Conservation (phyloP, 2,797 vertebrate genomes). For the Pachyuromys duprasi region DNA sequence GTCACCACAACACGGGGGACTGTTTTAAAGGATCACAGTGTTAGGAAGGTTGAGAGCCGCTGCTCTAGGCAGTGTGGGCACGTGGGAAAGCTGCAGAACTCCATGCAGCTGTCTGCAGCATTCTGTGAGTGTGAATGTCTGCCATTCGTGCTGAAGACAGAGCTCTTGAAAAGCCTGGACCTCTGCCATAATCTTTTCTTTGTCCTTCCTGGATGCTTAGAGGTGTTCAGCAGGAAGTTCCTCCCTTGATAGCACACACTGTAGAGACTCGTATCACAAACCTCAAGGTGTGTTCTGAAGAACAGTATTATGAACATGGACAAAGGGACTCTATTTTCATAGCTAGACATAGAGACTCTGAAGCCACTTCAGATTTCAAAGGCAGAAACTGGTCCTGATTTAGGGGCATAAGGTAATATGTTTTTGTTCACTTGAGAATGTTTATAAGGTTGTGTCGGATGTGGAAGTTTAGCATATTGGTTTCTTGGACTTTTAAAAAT, state of each 20-base stretch:
- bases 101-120: not conserved
- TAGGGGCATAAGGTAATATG: not conserved
- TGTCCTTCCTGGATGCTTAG: conserved; percentile 44
- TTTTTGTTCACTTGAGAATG: conserved; percentile 15
- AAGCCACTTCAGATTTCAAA: conserved; percentile 12
- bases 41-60: not conserved
- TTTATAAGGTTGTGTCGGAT: conserved; percentile 50
- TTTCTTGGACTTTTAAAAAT: conserved; percentile 11
- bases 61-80: too few relatives aligned
- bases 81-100: not conserved
- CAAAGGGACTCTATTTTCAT: conserved; percentile 49
- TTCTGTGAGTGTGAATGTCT: not conserved
- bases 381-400: not conserved
- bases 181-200: conserved; percentile 45
- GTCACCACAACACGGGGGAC: not conserved
- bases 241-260: conserved; percentile 65
- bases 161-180: conserved; percentile 47
- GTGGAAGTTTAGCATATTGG: not conserved
- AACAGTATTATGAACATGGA: conserved; percentile 16
- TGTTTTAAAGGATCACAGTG: not conserved
- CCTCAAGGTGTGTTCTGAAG: conserved; percentile 50
- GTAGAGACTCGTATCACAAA: conserved; percentile 39
- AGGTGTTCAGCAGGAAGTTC: conserved; percentile 41
- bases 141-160: conserved; percentile 19
- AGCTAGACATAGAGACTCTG: conserved; percentile 40